Base-by-base conservation (phyloP, 2,797 vertebrate species). In the Mormyrus proboscirostris region DNA sequence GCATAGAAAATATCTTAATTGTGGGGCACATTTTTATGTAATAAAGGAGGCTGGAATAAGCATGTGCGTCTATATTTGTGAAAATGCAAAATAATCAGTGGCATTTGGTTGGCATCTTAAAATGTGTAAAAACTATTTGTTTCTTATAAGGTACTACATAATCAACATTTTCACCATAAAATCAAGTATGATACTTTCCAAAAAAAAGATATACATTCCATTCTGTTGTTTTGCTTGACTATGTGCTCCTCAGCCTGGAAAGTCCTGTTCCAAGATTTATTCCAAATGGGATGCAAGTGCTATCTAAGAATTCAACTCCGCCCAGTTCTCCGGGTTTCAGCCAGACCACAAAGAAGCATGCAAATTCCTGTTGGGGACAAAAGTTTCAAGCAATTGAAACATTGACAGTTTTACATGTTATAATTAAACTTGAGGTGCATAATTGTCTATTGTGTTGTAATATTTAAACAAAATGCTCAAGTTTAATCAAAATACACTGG, bases 311-410 rank as follows among this genome's bases (percentile, higher is more conserved):
- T 55, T 86, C 85, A 57, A 86, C 85, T 57, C 85, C 85, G 2
- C 85, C 51, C 85, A 86, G 16, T 53, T 86, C 50, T 12, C 85
- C 85, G 0, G 85, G 51, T 25, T 86, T 86, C 16, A 86, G 49
- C 85, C 47, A 86, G 10, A 86, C 85, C 85, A 33, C 85, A 57
- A 86, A 86, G 51, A 53, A 86, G 16, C 85, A 86, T 38, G 51
- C 50, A 57, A 53, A 57, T 86, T 86, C 85, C 85, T 86, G 85
- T 50, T 12, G 16, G 29, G 85, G 85, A 38, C 50, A 86, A 51
- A 84, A 22, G 79, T 83, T 49, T 10, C 49, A 50, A 51, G 51
- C 19, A 33, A 33, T 57, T 86, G 14, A 51, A 51, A 51, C n/a
- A 55, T 14, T 14, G 4, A 55, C 6, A 86, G 14, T 38, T 55